Conservation (phyloP, 2,888 invertebrate species). For the Ditylenchus weischeri region DNA sequence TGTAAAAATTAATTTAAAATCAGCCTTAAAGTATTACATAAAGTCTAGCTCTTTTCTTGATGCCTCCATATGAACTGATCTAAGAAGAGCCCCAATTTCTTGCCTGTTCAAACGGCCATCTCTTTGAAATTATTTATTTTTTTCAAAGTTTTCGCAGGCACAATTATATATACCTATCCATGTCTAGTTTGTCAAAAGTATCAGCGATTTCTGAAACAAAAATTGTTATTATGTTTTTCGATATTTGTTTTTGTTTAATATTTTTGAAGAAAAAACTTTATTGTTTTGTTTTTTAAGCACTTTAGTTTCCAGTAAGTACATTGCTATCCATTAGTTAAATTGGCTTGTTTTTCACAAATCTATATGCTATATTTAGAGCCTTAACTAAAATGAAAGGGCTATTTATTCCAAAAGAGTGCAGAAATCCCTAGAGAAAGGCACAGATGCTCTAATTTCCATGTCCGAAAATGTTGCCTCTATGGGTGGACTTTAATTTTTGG, state of each 20-base stretch:
- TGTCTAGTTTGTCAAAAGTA: slow-evolving; percentile 55
- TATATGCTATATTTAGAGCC: not conserved
- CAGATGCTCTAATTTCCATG: too few species aligned
- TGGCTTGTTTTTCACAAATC: too few species aligned
- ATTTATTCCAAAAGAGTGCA: slow-evolving; percentile 5
- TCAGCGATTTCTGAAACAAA: slow-evolving; percentile 52
- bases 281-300: too few species aligned
- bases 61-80: slow-evolving; percentile 54
- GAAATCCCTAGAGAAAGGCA: not conserved
- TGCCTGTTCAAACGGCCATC: slow-evolving; percentile 51
- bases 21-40: slow-evolving; percentile 25
- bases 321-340: too few species aligned
- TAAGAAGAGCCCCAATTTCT: slow-evolving; percentile 53
- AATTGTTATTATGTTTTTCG: too few species aligned
- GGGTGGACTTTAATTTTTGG: not conserved
- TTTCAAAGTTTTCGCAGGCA: not conserved
- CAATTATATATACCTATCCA: slow-evolving; percentile 40
- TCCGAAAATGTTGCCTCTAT: not conserved
- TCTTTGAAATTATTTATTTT: not conserved
- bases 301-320: too few species aligned
- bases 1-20: too few species aligned
- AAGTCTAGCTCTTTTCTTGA: slow-evolving; percentile 55
- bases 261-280: slow-evolving; percentile 10
- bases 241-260: not conserved
- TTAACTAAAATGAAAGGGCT: not conserved